Evolutionary conservation across 2,888 invertebrate species (phyloP).

Genomic region (Perizoma affinitatum): DNA sequence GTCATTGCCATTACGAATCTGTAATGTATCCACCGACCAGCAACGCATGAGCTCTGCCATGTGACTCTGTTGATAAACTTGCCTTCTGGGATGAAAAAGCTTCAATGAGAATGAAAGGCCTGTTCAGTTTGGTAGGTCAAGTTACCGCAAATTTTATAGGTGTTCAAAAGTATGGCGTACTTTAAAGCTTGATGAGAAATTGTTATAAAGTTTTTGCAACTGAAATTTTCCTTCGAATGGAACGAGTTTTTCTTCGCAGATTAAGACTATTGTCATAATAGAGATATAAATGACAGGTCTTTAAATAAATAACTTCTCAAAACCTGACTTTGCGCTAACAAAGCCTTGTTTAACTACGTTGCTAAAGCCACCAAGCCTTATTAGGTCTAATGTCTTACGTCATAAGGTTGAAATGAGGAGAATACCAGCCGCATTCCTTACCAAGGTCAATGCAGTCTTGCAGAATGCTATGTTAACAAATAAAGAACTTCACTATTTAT

Average conservation of each 20-base stretch:
- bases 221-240: too few species aligned
- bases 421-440: slow-evolving; percentile 60
- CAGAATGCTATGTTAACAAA: slow-evolving; percentile 49
- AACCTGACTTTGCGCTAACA: slow-evolving; percentile 4
- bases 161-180: slow-evolving; percentile 7
- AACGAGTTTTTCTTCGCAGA: too few species aligned
- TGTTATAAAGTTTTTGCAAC: slow-evolving; percentile 1
- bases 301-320: too few species aligned
- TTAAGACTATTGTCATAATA: too few species aligned
- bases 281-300: too few species aligned
- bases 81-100: slow-evolving; percentile 23
- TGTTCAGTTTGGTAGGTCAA: slow-evolving; percentile 34
- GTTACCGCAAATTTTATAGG: slow-evolving; percentile 43
- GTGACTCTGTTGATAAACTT: slow-evolving; percentile 37
- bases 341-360: slow-evolving; percentile 31
- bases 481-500: slow-evolving; percentile 40
- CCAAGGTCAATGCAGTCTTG: slow-evolving; percentile 69
- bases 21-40: slow-evolving; percentile 41
- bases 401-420: slow-evolving; percentile 51
- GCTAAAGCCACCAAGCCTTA: slow-evolving; percentile 34
- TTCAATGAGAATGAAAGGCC: slow-evolving; percentile 35
- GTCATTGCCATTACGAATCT: slow-evolving; percentile 68
- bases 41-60: slow-evolving; percentile 39
- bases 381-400: slow-evolving; percentile 46
- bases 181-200: not conserved